phyloP scores from a whole-genome alignment of 2,888 invertebrate species.

The Scaptomyza reducta region DNA sequence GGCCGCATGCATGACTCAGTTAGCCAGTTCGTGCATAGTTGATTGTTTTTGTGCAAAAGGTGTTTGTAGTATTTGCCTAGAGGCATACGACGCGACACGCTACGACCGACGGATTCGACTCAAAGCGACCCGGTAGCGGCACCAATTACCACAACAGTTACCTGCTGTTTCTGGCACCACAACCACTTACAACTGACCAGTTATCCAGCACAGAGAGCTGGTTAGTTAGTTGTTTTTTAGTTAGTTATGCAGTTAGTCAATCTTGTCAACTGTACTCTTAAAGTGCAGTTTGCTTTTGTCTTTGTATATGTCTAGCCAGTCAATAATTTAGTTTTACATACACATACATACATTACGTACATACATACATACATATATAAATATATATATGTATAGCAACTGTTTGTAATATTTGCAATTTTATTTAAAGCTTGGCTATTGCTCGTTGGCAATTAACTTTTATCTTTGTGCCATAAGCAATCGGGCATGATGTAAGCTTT shows the following conservation, averaged over 20 bases:
- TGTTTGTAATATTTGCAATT: constrained; percentile 53
- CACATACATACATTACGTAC: neutral
- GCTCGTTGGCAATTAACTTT: constrained; percentile 40
- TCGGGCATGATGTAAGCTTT: constrained; percentile 63
- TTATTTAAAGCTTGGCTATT: constrained; percentile 38
- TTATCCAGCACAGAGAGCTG: constrained; percentile 21
- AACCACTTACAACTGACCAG: constrained; percentile 15
- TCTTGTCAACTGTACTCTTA: constrained; percentile 81
- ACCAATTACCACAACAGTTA: constrained; percentile 50
- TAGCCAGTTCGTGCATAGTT: constrained; percentile 45
- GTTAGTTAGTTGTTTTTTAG: constrained; percentile 43
- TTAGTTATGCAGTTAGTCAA: constrained; percentile 72
- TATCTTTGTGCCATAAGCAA: constrained; percentile 34
- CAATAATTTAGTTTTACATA: constrained; percentile 29
- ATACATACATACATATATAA: neutral
- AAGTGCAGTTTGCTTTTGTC: constrained; percentile 31
- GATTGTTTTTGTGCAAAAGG: constrained; percentile 62
- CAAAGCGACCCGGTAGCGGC: constrained; percentile 37
- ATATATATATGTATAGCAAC: neutral
- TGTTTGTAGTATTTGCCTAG: constrained; percentile 53
- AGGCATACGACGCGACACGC: constrained; percentile 47
- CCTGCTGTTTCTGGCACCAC: constrained; percentile 36
- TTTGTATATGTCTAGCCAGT: constrained; percentile 27
- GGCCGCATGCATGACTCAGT: constrained; percentile 58
- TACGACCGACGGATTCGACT: constrained; percentile 4